Evolutionary conservation across 2,113 vertebrate species (phyloP).

Genomic region (Eurystomus gularis): DNA sequence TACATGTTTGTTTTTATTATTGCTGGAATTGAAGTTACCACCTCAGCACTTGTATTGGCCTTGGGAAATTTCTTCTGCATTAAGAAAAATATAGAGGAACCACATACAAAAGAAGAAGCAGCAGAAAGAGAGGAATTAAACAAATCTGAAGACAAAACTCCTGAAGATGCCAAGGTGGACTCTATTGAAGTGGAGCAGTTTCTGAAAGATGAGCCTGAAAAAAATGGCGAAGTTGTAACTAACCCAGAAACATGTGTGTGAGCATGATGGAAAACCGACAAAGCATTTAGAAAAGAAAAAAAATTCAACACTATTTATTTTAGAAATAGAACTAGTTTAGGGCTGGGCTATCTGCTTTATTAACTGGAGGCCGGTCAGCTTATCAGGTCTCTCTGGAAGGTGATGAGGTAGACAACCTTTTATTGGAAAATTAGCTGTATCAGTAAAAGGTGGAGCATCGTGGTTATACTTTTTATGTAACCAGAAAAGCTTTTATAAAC

Average conservation of each 20-base stretch:
- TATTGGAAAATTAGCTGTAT: slow-evolving; percentile 51
- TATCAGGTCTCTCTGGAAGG: slow-evolving; percentile 32
- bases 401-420: slow-evolving; percentile 1
- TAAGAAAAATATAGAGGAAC: slow-evolving; percentile 61
- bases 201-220: slow-evolving; percentile 76
- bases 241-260: slow-evolving; percentile 82
- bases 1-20: slow-evolving; percentile 91
- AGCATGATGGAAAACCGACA: slow-evolving; percentile 17
- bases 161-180: slow-evolving; percentile 56
- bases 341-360: slow-evolving; percentile 52
- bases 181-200: slow-evolving; percentile 75
- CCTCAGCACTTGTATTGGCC: slow-evolving; percentile 81
- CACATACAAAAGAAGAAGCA: slow-evolving; percentile 64
- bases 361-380: slow-evolving; percentile 42
- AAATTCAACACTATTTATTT: slow-evolving; percentile 72
- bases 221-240: slow-evolving; percentile 70
- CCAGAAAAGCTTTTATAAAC: slow-evolving; percentile 53
- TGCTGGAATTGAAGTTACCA: slow-evolving; percentile 86
- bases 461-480: slow-evolving; percentile 15
- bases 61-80: slow-evolving; percentile 87
- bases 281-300: slow-evolving; percentile 1
- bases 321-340: slow-evolving; percentile 70
- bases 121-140: slow-evolving; percentile 58
- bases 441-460: slow-evolving; percentile 40
- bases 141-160: slow-evolving; percentile 62